Evolutionary conservation across 2,113 vertebrate species (phyloP).

Genomic region (Camarhynchus parvulus): DNA sequence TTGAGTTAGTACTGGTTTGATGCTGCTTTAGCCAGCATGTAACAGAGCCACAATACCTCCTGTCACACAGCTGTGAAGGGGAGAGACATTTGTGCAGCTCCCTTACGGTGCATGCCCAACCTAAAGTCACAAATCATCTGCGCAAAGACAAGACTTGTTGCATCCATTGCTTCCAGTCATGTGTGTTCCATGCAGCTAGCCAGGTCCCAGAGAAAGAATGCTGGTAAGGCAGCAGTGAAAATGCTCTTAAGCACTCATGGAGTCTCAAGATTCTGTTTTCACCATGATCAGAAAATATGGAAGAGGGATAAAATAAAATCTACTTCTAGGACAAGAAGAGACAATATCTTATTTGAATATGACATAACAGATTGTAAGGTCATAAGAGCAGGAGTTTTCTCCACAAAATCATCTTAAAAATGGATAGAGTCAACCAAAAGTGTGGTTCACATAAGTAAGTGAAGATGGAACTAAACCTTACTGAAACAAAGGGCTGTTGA

Average conservation of each 20-base stretch:
- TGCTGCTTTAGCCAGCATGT: background rate
- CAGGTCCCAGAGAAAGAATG: background rate
- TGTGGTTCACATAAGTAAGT: background rate
- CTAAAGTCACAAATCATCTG: background rate
- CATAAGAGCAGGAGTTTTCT: background rate
- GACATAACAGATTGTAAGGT: background rate
- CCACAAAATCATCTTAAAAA: background rate
- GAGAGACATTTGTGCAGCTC: background rate
- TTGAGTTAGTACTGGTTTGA: background rate
- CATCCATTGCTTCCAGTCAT: background rate
- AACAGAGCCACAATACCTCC: background rate
- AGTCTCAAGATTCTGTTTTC: background rate
- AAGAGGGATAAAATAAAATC: background rate
- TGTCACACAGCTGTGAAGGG: background rate
- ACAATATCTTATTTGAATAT: background rate
- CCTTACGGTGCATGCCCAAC: background rate
- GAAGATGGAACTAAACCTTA: background rate
- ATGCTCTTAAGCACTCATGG: accelerated
- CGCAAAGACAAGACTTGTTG: background rate
- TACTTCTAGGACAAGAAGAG: background rate
- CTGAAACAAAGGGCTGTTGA: background rate
- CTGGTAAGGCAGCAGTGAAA: background rate
- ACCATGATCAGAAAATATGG: background rate
- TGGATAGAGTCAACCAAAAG: background rate
- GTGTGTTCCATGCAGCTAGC: background rate